Conservation (phyloP, 2,113 vertebrate genomes). For the Penelope pileata region DNA sequence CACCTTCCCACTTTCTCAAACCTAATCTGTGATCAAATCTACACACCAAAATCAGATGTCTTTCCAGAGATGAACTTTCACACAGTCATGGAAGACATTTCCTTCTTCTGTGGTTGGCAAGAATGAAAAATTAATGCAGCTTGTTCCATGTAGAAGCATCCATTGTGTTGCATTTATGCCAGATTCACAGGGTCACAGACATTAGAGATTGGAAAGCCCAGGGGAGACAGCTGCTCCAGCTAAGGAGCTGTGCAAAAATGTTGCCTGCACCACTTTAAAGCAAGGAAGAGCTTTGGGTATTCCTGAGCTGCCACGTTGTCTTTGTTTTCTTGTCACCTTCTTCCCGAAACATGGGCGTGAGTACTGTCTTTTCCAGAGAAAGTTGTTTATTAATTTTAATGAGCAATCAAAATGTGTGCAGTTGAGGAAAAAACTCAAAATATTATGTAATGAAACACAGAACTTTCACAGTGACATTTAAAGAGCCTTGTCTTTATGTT, state of each 20-base stretch:
- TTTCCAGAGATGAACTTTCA: constrained; percentile 45
- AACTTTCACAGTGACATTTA: background rate
- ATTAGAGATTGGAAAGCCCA: background rate
- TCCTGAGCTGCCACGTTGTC: background rate
- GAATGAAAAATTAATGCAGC: constrained; percentile 22
- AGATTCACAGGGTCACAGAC: constrained; percentile 44
- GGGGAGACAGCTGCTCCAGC: background rate
- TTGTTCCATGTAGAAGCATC: background rate
- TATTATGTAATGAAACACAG: background rate
- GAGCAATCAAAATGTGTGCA: background rate
- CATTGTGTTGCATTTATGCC: background rate
- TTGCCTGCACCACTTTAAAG: background rate
- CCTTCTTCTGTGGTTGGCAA: background rate
- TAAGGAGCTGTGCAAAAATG: background rate
- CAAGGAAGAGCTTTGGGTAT: background rate
- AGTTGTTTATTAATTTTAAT: constrained; percentile 8
- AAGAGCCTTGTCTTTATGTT: background rate
- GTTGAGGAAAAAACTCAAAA: background rate
- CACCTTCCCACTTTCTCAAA: background rate
- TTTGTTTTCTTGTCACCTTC: constrained; percentile 27
- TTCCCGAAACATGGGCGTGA: background rate
- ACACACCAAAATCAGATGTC: constrained; percentile 22
- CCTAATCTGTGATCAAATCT: background rate
- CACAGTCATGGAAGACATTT: constrained; percentile 20
- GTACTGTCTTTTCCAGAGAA: background rate